These are phyloP conservation scores for Semotilus atromaculatus DNA, from an alignment of 2,797 vertebrate species.

Conservation along the genomic window DNA sequence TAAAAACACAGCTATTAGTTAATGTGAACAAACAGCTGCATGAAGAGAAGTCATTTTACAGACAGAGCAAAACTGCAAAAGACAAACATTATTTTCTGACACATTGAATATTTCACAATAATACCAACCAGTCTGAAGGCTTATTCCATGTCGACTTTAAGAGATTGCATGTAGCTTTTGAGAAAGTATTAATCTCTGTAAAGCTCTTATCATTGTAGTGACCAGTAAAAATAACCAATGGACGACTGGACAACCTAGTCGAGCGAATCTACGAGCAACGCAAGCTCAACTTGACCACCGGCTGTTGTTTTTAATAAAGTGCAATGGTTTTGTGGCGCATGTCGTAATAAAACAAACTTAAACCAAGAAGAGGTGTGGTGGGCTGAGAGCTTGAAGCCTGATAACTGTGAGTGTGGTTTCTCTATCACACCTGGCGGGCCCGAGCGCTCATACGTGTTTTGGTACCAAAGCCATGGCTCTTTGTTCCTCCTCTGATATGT, in stretches of 20 bases:
- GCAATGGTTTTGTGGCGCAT: constrained; percentile 6
- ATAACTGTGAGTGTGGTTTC: constrained; percentile 37
- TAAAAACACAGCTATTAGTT: not conserved
- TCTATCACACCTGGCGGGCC: not conserved
- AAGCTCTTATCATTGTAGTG: not conserved
- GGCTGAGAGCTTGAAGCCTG: not conserved
- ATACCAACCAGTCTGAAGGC: not conserved
- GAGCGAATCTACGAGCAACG: not conserved
- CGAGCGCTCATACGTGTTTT: constrained; percentile 13
- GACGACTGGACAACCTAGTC: too few relatives aligned
- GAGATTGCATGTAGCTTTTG: not conserved
- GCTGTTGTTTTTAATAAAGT: not conserved
- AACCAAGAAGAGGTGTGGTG: constrained; percentile 27
- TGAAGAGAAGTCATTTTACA: not conserved
- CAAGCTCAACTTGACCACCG: not conserved
- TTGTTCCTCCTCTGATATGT: constrained; percentile 38
- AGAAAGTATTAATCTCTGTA: not conserved
- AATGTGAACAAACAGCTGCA: not conserved
- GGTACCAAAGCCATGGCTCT: constrained; percentile 15
- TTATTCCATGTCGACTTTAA: not conserved
- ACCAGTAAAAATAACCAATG: not conserved
- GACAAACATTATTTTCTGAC: not conserved
- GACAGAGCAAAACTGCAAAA: not conserved
- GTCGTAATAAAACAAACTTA: constrained; percentile 20
- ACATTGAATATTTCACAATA: not conserved